phyloP scores from a whole-genome alignment of 2,888 invertebrate genomes.

The Cepaea hortensis region DNA sequence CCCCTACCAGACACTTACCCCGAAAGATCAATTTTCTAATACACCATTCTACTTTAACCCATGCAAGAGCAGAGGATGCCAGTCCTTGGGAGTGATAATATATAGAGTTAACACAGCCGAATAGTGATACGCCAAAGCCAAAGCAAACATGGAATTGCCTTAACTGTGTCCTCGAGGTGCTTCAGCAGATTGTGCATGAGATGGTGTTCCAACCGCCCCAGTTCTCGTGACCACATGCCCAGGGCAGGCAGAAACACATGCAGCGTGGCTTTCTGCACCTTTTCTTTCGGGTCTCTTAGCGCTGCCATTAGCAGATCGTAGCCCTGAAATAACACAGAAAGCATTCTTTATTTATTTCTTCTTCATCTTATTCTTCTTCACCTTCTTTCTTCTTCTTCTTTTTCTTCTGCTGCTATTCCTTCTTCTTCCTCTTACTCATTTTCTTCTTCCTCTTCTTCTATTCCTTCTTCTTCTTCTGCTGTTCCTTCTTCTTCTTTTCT shows the following conservation, averaged over 20 bases:
- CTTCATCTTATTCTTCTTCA: too few relatives aligned
- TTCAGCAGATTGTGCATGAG: constrained; percentile 72
- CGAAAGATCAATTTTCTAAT: too few relatives aligned
- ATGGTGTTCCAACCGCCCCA: constrained; percentile 77
- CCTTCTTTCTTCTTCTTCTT: background rate
- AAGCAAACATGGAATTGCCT: constrained; percentile 62
- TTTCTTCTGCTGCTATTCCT: background rate
- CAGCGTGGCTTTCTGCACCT: constrained; percentile 79
- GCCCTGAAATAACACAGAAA: constrained; percentile 60
- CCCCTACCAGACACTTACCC: too few relatives aligned
- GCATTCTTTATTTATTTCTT: background rate
- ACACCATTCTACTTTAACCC: background rate
- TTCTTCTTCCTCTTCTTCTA: background rate
- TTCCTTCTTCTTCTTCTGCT: too few relatives aligned
- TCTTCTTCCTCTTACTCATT: background rate
- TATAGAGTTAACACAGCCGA: background rate
- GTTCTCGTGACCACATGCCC: constrained; percentile 81
- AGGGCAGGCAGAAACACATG: constrained; percentile 81
- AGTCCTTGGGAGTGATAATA: background rate
- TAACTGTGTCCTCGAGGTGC: constrained; percentile 72
- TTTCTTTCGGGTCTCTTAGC: constrained; percentile 80
- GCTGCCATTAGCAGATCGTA: constrained; percentile 80
- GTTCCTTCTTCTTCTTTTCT: background rate
- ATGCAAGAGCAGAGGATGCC: background rate
- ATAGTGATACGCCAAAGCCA: background rate